Evolutionary conservation across 2,888 invertebrate genomes (phyloP).

Genomic region (Acanthopleura granulata): DNA sequence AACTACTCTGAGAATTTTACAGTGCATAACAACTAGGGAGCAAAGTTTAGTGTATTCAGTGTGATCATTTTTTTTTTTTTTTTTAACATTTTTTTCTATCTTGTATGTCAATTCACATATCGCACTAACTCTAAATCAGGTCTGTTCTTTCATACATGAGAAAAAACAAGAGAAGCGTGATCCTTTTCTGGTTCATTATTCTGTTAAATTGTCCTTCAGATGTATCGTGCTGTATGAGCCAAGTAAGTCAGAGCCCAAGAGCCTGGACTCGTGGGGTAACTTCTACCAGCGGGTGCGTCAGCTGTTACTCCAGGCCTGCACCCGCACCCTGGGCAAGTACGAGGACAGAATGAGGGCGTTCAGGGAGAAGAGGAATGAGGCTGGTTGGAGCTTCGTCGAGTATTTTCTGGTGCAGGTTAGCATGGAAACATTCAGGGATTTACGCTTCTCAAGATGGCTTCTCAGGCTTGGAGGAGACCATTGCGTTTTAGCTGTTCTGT

Average conservation of each 20-base stretch:
- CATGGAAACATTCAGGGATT: too few species aligned
- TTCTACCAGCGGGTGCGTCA: conserved; percentile 86
- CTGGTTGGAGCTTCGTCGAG: conserved; percentile 93
- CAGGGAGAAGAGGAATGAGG: conserved; percentile 89
- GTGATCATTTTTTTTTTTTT: too few species aligned
- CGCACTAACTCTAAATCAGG: too few species aligned
- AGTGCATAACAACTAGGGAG: too few species aligned
- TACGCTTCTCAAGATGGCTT: neutral
- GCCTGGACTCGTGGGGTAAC: conserved; percentile 86
- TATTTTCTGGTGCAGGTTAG: conserved; percentile 91
- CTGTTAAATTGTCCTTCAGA: conserved; percentile 68
- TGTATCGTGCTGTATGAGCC: conserved; percentile 94
- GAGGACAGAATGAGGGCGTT: conserved; percentile 92
- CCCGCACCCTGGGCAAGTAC: conserved; percentile 83
- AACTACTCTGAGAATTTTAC: too few species aligned
- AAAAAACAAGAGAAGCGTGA: neutral
- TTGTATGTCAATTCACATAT: neutral
- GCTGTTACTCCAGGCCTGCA: conserved; percentile 87
- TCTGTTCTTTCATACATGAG: neutral
- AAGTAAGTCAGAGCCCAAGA: conserved; percentile 87
- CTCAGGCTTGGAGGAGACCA: neutral
- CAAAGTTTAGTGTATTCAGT: too few species aligned
- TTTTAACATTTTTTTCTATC: too few species aligned
- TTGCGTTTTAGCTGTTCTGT: too few species aligned
- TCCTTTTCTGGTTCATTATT: neutral